Conservation (phyloP, 2,797 vertebrate species). For the Platalea minor region DNA sequence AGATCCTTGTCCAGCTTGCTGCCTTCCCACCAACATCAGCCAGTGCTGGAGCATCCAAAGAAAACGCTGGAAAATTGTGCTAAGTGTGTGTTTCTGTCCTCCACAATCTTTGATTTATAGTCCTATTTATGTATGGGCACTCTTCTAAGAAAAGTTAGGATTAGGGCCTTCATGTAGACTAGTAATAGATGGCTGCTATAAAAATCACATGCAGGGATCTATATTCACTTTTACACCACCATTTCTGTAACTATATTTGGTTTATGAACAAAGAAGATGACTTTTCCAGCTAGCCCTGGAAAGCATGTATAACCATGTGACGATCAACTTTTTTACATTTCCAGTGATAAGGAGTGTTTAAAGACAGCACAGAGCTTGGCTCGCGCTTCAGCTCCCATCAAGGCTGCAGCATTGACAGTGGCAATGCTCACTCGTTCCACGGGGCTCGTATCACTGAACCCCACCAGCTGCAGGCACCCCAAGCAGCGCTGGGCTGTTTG, state of each 20-base stretch:
- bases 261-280: not conserved
- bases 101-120: not conserved
- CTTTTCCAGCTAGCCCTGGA: not conserved
- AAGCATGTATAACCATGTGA: rapidly evolving
- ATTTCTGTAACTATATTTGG: not conserved
- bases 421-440: rapidly evolving
- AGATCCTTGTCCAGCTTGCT: not conserved
- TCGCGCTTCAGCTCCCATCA: rapidly evolving
- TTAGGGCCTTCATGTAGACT: not conserved
- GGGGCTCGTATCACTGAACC: rapidly evolving
- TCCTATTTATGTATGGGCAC: not conserved
- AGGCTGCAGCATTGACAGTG: not conserved
- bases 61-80: not conserved
- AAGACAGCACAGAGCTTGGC: not conserved
- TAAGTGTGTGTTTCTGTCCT: not conserved
- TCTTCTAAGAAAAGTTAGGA: not conserved
- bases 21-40: not conserved
- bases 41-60: not conserved
- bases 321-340: rapidly evolving
- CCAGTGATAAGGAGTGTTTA: not conserved
- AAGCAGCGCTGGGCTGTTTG: rapidly evolving
- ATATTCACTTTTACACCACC: not conserved
- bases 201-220: not conserved
- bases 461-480: rapidly evolving
- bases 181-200: not conserved